Base-by-base conservation (phyloP, 2,113 vertebrate species). In the Circaetus cinerascens region DNA sequence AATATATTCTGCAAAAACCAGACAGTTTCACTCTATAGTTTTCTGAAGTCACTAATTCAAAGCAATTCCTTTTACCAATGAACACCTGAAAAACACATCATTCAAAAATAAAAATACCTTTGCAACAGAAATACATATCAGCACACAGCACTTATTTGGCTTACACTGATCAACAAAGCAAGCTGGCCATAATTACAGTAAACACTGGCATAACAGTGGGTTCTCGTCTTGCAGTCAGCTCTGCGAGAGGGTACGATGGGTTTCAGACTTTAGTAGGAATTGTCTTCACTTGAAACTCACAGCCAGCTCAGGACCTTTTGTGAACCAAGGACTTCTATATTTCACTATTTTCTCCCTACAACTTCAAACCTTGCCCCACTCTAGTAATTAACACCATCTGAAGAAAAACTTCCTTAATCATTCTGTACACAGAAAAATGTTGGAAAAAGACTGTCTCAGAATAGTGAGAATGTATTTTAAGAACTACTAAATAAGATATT, bases 211-310 rank as follows among this genome's bases (percentile, higher is more conserved):
- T 36, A 72, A 79, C 23, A 53, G 27, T 2, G 27, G 46, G 59
- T 22, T 87, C 10, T 56, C 9, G 32, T 34, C 67, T 76, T 1
- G 0, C 23, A 78, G 67, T 20, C 46, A 84, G 46, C 27, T 75
- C 53, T 76, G n/a, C 1, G 2, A 71, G 22, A 73, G 16, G 29
- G 6, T 59, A 30, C 9, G 21, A 40, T 0, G 2, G 16, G 5
- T 53, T 96, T 72, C 41, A 48, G 41, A 48, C 66, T 71, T 46
- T 66, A 72, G 62, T 0, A 79, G 23, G 23, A 83, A 71, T 30
- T 57, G 51, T 40, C 32, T 74, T 74, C 40, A 41, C 50, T 56
- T 69, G 48, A 85, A 85, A 73, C 27, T 73, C 55, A 46, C 30
- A 83, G 67, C 11, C 3, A 5, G 26, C 30, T 79, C 32, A 64